Evolutionary conservation across 2,797 vertebrate species (phyloP), one percentile per base, ranked within the genome.

Genomic region (Bradypodion ventrale): DNA sequence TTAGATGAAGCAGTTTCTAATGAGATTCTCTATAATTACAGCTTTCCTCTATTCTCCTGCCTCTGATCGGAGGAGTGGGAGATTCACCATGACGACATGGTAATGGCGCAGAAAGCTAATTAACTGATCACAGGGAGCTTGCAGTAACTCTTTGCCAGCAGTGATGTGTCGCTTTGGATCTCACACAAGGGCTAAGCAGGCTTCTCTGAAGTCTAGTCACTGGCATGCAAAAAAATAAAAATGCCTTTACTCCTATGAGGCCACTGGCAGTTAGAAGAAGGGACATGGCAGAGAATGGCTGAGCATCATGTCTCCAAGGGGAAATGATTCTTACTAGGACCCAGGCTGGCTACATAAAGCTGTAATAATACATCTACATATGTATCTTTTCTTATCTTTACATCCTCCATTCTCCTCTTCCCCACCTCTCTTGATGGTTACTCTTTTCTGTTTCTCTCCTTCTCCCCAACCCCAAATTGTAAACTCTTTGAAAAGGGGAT

Each of bases 11-110:
- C 94, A 77, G 91, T 88, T 96, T 95, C 93, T 97, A 98, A 97
- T 96, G 96, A 97, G 96, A 97, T 96, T 96, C 95, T 85, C 92
- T 95, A 95, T 97, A 98, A 98, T 97, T 97, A 96, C 96, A 95
- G 95, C 95, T 94, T 96, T 95, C 94, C 82, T 89, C 84, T 95
- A 87, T 95, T 96, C 84, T 93, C 92, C 92, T 93, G 89, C 94
- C 94, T 92, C 91, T 94, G 93, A 91, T 94, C 93, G 85, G 92
- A 90, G 92, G 92, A 89, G 92, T 95, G 94, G 93, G 89, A 94
- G 93, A 95, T 94, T 95, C 94, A 93, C 96, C 96, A 96, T 97
- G 96, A 94, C 95, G 91, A 95, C 94, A 93, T 87, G 93, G 93
- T 95, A 95, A 94, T 90, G 94, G 92, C 92, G 78, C 91, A 90